Evolutionary conservation across 2,888 invertebrate genomes (phyloP).

Genomic region (Calliphora vomitoria): DNA sequence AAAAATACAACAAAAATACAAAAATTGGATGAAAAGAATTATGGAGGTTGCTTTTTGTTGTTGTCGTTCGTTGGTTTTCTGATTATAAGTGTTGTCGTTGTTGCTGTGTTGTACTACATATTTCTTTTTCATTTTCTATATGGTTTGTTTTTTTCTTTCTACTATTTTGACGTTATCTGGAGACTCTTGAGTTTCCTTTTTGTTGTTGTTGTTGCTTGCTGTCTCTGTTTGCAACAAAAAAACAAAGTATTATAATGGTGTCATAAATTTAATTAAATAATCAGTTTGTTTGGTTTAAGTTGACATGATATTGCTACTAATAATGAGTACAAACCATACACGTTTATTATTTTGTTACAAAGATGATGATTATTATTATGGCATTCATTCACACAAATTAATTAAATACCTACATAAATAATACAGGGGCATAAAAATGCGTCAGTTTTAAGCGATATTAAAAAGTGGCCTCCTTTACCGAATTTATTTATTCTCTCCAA

Average conservation of each 20-base stretch:
- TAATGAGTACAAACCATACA: constrained; percentile 63
- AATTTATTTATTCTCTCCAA: too few relatives aligned
- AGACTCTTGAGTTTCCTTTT: constrained; percentile 45
- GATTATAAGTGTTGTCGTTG: constrained; percentile 10
- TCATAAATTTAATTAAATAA: constrained; percentile 82
- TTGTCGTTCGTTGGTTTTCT: constrained; percentile 9
- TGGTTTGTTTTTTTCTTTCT: background rate
- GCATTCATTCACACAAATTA: constrained; percentile 1
- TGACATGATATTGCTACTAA: constrained; percentile 40
- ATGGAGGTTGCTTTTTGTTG: constrained; percentile 48
- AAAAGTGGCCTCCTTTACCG: too few relatives aligned
- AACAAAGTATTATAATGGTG: constrained; percentile 57
- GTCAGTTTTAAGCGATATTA: too few relatives aligned
- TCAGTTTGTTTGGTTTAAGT: constrained; percentile 62
- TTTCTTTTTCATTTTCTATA: constrained; percentile 28
- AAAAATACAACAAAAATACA: background rate
- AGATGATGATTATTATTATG: constrained; percentile 18
- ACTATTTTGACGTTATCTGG: constrained; percentile 52
- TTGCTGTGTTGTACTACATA: background rate
- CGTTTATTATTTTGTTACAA: constrained; percentile 75
- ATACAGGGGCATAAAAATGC: background rate
- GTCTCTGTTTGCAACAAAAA: background rate
- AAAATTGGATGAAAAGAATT: constrained; percentile 33
- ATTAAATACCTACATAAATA: background rate
- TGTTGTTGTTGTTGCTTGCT: background rate